Evolutionary conservation across 2,113 vertebrate species (phyloP), one percentile per base, ranked within the genome.

Genomic region (Nesogale talazaci): DNA sequence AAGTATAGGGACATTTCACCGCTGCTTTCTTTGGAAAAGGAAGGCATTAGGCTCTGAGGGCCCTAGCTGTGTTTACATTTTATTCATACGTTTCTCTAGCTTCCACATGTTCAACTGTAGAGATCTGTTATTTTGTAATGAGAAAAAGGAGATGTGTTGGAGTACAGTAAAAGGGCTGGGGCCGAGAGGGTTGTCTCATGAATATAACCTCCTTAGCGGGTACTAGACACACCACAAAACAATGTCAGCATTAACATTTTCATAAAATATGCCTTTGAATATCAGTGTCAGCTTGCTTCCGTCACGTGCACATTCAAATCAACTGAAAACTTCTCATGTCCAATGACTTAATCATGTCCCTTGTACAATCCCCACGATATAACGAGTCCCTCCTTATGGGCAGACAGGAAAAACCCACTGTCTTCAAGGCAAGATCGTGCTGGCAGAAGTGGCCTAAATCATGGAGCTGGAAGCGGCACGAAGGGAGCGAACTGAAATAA

Each of bases 401-500:
- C 25, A 77, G 12, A 31, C 27, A 82, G 75, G 74, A 84, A 91
- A 91, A 92, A 17, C 40, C 87, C 34, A 78, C 92, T 93, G 74
- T 94, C 46, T 87, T 76, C 70, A 72, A 31, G 74, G 59, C 11
- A 82, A 15, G 65, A 65, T 85, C 85, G 91, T 25, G 56, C 89
- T 92, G 80, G 23, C 79, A 95, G 85, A 94, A 95, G 77, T 75
- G 46, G 61, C 67, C 56, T 92, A 40, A 72, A 70, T 95, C 92
- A 86, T 52, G 31, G 80, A 38, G 31, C 89, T 94, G 72, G 76
- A 89, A 88, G 81, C 76, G 92, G 56, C 22, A 80, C 91, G 83
- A 91, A 85, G n/a, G 79, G 77, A 94, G 23, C 67, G 93, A 91
- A 77, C 79, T 93, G 83, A 74, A 94, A 65, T 88, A 92, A 95